Evolutionary conservation across 2,113 vertebrate genomes (phyloP), one percentile per base, ranked within the genome.

Genomic region (Siphamia tubifer): DNA sequence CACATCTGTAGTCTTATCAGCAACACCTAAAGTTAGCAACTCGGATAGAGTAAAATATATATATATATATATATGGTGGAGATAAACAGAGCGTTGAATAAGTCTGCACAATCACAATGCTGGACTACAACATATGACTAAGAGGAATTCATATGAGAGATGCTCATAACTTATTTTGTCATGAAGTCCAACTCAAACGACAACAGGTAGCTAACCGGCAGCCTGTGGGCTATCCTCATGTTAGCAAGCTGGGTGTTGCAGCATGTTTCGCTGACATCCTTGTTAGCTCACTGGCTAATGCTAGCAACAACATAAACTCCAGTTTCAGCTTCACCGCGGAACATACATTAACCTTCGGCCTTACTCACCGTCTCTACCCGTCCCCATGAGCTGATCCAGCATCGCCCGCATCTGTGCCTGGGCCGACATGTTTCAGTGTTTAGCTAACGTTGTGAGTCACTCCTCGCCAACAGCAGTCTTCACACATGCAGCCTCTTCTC

Each of bases 331-430:
- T 20, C 30, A 12, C 8, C 1, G 6, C n/a, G 10, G 17, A 27
- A 30, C 24, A 1, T 0, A 23, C 1, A 11, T 11, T 11, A 2
- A 17, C 3, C 24, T 16, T 21, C 4, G 1, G 31, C n/a, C 2
- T 0, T 4, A 72, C 94, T 96, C 93, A 98, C 96, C 97, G 89
- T 98, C 97, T 93, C 96, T 94, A 69, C 95, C 94, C 24, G 97
- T 99, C 78, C 96, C 97, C 97, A 99, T 99, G 53, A 99, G 91
- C 93, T 99, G 96, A 93, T 99, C 97, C 91, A 99, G 93, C 96
- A 98, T 98, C 54, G 97, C 96, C 86, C 96, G 90, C 97, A 99
- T 99, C 90, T 99, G 97, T 68, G 97, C 97, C 88, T 99, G 96
- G 87, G 96, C 97, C 94, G 96, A 99, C 97, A 98, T 99, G 74